Evolutionary conservation across 2,888 invertebrate genomes (phyloP), one percentile per base, ranked within the genome.

Genomic region (Scaptomyza flava): DNA sequence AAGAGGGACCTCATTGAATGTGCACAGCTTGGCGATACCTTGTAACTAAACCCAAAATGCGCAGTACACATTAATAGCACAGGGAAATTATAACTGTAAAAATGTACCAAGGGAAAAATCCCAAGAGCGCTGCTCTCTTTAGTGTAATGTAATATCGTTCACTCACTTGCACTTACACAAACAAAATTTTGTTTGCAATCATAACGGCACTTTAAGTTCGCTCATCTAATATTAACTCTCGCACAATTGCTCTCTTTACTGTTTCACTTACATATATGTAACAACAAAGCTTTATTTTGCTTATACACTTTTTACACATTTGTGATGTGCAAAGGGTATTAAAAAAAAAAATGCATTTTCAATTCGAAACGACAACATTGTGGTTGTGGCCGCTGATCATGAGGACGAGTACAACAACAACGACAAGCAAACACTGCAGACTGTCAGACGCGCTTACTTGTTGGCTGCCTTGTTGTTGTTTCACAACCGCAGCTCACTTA

Each of bases 331-430:
- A n/a, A n/a, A 34, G 50, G 50, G 34, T 50, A 50, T 50, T 11
- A 47, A 31, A 31, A 31, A 38, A 87, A 81, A 83, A 87, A 89
- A 89, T 89, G 79, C 83, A 89, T 85, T 89, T 89, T 74, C 89
- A 87, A 89, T 85, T 85, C 82, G 69, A 70, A 54, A 68, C 63
- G 72, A 72, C 72, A 74, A 74, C 72, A 56, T 67, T 63, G 72
- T 66, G 66, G 59, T 66, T 72, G 72, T 60, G 56, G 71, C 61
- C 54, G 67, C 31, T 56, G 59, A 60, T 52, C 63, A 74, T 69
- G 57, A 61, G 68, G 52, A 48, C 56, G 57, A 59, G 30, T 47
- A 30, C 56, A 59, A 17, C 57, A 57, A 30, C 59, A 54, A 59
- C 59, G 43, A 61, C 61, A 72, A 67, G 50, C 81, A 62, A 69